Evolutionary conservation across 2,888 invertebrate species (phyloP).

Genomic region (Lasioglossum leucozonium): DNA sequence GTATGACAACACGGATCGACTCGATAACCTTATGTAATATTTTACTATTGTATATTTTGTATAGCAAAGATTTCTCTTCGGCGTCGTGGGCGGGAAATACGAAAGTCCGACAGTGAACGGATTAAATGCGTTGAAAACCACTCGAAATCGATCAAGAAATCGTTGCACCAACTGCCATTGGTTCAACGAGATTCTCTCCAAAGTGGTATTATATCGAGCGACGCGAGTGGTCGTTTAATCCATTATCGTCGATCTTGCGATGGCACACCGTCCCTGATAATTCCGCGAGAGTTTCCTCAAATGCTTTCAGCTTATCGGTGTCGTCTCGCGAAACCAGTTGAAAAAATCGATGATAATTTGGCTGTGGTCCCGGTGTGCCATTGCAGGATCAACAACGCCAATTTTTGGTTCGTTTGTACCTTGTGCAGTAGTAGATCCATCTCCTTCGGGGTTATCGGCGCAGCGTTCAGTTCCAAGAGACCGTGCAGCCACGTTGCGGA

Average conservation of each 20-base stretch:
- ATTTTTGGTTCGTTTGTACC: not conserved
- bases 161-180: not conserved
- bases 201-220: not conserved
- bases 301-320: not conserved
- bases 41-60: constrained; percentile 9
- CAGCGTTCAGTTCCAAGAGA: not conserved
- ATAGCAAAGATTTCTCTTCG: not conserved
- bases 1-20: constrained; percentile 3
- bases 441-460: not conserved
- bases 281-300: not conserved
- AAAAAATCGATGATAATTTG: not conserved
- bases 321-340: not conserved
- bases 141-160: not conserved
- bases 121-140: not conserved
- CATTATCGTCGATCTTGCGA: not conserved
- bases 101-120: not conserved
- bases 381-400: not conserved
- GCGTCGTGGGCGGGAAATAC: not conserved
- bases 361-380: not conserved
- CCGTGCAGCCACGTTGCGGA: not conserved
- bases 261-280: not conserved
- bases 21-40: not conserved
- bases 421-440: constrained; percentile 11
- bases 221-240: not conserved
- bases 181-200: not conserved